These are phyloP conservation scores for Pteronotus mesoamericanus DNA, from an alignment of 2,797 vertebrate genomes.

Conservation along the genomic window DNA sequence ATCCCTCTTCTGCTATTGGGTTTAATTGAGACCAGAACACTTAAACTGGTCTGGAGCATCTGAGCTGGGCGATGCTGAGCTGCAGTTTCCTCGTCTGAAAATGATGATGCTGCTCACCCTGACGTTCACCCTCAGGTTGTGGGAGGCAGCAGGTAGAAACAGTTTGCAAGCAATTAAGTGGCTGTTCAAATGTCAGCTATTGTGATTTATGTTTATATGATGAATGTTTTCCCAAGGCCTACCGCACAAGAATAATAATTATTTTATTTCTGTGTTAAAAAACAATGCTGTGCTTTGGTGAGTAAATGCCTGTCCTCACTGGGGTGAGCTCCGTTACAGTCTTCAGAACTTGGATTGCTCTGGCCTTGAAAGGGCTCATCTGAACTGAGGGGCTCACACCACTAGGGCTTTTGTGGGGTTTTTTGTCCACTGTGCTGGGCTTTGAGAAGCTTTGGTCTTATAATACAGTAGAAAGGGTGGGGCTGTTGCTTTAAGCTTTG, in stretches of 20 bases:
- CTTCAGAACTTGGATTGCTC: not conserved
- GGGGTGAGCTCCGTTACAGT: not conserved
- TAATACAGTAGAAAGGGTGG: not conserved
- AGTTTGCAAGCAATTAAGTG: not conserved
- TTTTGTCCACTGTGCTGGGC: not conserved
- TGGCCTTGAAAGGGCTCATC: not conserved
- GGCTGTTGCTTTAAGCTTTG: not conserved
- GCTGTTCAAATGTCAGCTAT: not conserved
- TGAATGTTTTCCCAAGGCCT: not conserved
- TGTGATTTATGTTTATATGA: not conserved
- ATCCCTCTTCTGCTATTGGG: too few relatives aligned
- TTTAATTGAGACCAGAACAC: not conserved
- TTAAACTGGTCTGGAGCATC: not conserved
- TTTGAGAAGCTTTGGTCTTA: not conserved
- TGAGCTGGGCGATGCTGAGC: fast-evolving
- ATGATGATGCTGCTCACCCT: fast-evolving
- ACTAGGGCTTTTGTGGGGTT: not conserved
- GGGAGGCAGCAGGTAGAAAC: not conserved
- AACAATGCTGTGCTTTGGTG: not conserved
- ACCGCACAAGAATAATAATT: not conserved
- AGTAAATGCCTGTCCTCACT: not conserved
- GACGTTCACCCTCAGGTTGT: fast-evolving
- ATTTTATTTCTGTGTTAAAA: not conserved
- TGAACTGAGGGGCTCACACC: fast-evolving
- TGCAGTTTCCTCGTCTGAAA: not conserved